Evolutionary conservation across 2,113 vertebrate genomes (phyloP).

Genomic region (Parotia lawesii): DNA sequence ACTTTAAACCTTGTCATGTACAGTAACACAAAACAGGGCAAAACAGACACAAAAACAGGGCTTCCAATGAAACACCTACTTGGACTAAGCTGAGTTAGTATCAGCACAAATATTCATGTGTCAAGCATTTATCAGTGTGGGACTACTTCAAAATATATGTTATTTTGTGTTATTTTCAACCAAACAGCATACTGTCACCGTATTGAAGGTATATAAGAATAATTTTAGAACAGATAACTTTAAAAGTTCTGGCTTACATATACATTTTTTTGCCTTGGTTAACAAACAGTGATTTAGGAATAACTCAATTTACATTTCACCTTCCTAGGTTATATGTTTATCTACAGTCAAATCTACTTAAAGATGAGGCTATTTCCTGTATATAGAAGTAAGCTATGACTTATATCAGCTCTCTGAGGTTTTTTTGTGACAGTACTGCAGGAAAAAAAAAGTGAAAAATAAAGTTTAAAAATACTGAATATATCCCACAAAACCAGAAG

Average conservation of each 20-base stretch:
- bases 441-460: not conserved
- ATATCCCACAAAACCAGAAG: not conserved
- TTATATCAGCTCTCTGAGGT: not conserved
- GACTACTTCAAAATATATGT: not conserved
- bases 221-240: not conserved
- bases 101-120: not conserved
- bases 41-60: not conserved
- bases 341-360: not conserved
- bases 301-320: not conserved
- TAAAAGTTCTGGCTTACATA: not conserved
- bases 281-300: not conserved
- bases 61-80: not conserved
- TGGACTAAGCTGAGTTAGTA: not conserved
- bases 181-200: not conserved
- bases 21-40: constrained; percentile 30
- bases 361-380: not conserved
- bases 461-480: not conserved
- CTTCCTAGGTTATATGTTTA: not conserved
- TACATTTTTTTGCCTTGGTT: not conserved
- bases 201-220: not conserved
- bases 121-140: not conserved
- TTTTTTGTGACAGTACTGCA: not conserved
- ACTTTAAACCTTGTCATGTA: constrained; percentile 53
- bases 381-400: not conserved
- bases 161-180: not conserved